Percentiles rank a stretch among this genome's conserved stretches.
These are phyloP conservation scores for Diloba caeruleocephala DNA, from an alignment of 2,888 invertebrate genomes.

Conservation along the genomic window DNA sequence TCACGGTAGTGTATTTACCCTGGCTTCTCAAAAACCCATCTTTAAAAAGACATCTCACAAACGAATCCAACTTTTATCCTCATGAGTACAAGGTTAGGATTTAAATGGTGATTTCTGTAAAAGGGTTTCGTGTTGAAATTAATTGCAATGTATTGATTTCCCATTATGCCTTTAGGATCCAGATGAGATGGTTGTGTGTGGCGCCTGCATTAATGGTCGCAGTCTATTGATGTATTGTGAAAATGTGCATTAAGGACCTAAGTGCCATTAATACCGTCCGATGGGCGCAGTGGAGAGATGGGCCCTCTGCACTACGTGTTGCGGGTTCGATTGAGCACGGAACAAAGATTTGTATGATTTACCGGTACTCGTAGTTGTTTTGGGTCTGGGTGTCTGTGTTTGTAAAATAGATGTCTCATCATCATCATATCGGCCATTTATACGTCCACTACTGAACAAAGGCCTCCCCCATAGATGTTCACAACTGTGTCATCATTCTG, in stretches of 20 bases:
- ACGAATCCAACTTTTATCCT: constrained; percentile 1
- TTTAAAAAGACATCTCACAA: constrained; percentile 18
- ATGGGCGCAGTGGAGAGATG: too few species aligned
- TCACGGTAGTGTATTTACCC: constrained; percentile 65
- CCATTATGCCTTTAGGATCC: constrained; percentile 47
- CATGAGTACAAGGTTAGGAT: neutral
- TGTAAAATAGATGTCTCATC: too few species aligned
- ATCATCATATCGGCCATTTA: too few species aligned
- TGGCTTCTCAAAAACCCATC: constrained; percentile 43
- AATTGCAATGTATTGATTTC: constrained; percentile 57
- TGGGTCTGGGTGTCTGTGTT: too few species aligned
- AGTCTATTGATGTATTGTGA: constrained; percentile 15
- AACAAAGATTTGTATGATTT: too few species aligned
- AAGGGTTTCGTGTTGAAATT: constrained; percentile 54
- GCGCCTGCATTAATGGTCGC: constrained; percentile 40
- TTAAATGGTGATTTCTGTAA: constrained; percentile 1
- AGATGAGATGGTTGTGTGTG: constrained; percentile 46
- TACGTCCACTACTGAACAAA: too few species aligned
- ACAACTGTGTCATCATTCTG: too few species aligned
- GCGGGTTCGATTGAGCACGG: too few species aligned
- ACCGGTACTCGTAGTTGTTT: too few species aligned
- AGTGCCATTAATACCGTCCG: constrained; percentile 3
- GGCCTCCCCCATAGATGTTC: too few species aligned
- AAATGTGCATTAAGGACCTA: constrained; percentile 7
- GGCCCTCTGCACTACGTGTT: too few species aligned